These are phyloP conservation scores for Dicrurus megarhynchus DNA, from an alignment of 2,113 vertebrate species.

Conservation along the genomic window DNA sequence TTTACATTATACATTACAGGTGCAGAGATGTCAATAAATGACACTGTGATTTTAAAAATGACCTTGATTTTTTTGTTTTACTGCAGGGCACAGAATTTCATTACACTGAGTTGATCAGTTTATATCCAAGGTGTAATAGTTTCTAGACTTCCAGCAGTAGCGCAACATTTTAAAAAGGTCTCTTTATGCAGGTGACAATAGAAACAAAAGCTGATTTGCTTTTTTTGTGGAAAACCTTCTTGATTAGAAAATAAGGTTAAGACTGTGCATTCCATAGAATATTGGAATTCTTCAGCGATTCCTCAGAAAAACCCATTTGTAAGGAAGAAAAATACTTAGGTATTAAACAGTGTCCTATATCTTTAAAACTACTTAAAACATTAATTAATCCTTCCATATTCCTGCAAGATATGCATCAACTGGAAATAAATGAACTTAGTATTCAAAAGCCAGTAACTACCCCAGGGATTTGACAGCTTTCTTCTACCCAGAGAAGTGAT, in stretches of 20 bases:
- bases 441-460: conserved; percentile 14
- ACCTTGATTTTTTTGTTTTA: conserved; percentile 41
- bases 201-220: neutral
- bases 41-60: conserved; percentile 20
- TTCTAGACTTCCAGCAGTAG: neutral
- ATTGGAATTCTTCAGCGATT: neutral
- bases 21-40: conserved; percentile 28
- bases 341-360: neutral
- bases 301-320: neutral
- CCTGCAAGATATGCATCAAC: conserved; percentile 28
- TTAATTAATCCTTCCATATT: conserved; percentile 38
- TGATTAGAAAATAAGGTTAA: neutral
- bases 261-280: neutral
- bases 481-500: neutral
- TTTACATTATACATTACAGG: neutral
- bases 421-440: conserved; percentile 1
- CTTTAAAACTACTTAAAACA: conserved; percentile 1
- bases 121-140: neutral
- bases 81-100: conserved; percentile 36
- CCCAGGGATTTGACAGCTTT: conserved; percentile 1
- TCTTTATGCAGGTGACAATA: neutral
- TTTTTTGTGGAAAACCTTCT: neutral
- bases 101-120: conserved; percentile 13
- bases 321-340: neutral
- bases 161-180: conserved; percentile 9